Evolutionary conservation across 2,888 invertebrate species (phyloP), one percentile per base, ranked within the genome.

Genomic region (Eupithecia centaureata): DNA sequence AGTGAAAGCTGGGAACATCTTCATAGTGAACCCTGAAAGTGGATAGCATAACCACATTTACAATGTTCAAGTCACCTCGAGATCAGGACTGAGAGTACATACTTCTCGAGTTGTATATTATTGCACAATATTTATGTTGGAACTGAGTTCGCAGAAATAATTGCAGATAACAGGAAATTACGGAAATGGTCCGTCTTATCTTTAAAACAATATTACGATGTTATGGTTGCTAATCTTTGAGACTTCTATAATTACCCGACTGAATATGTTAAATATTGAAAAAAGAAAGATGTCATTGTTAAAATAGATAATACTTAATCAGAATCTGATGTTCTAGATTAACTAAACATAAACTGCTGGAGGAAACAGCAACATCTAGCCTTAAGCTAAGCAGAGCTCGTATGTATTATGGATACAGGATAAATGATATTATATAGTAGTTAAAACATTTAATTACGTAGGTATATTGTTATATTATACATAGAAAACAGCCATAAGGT

Each of bases 121-220:
- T 56, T 56, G 54, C 54, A 28, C 30, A 56, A 56, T 56, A 56
- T 56, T 56, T 30, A 28, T 30, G 54, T 30, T 56, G n/a, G 38
- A 10, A 56, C n/a, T 56, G 22, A 25, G 10, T 56, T 56, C 54
- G 27, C 54, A 56, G 54, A 56, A 56, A 56, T 18, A 56, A 28
- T 56, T n/a, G 10, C 27, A 56, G 54, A 56, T 56, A 56, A 56
- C 54, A 56, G 30, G 54, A 56, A 10, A 56, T 56, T 56, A 28
- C 54, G 28, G 15, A 27, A 52, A 52, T 15, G 13, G 52, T 47
- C 12, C 47, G 4, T 47, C 22, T 47, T 47, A 47, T 47, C 47
- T 47, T 47, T 10, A n/a, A n/a, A n/a, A n/a, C n/a, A n/a, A n/a
- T n/a, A 22, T 47, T 47, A 42, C 42, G 0, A 42, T 42, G 47